phyloP scores from a whole-genome alignment of 1,140 invertebrate genomes.

The Zaprionus tsacasi region DNA sequence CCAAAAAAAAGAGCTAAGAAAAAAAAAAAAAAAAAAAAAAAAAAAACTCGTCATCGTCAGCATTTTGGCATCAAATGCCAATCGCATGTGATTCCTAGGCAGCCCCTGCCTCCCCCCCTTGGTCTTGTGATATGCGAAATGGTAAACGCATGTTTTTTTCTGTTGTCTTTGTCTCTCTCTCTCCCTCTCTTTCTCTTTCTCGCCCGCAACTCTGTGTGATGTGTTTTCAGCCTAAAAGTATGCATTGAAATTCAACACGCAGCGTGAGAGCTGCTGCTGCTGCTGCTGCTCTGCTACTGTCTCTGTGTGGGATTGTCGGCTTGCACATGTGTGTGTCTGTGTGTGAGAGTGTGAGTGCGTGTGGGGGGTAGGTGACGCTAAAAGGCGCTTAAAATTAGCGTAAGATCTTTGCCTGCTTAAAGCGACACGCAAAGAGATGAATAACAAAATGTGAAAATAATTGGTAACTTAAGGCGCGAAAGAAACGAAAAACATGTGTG shows the following conservation, averaged over 20 bases:
- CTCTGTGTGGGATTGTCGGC: not conserved
- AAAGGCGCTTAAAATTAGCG: conserved; percentile 72
- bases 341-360: not conserved
- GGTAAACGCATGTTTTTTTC: conserved; percentile 79
- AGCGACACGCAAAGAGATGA: conserved; percentile 39
- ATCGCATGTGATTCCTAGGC: conserved; percentile 75
- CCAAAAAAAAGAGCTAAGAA: conserved; percentile 28
- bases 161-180: conserved; percentile 32
- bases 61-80: conserved; percentile 77
- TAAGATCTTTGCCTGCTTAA: conserved; percentile 70
- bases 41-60: conserved; percentile 75
- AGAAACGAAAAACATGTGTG: not conserved
- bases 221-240: conserved; percentile 68
- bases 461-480: conserved; percentile 16
- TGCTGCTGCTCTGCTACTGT: not conserved
- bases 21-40: conserved; percentile 32
- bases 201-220: conserved; percentile 4
- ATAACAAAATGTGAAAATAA: conserved; percentile 40
- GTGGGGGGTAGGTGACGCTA: not conserved
- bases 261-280: conserved; percentile 46
- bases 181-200: not conserved
- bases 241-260: conserved; percentile 81
- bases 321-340: not conserved
- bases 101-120: not conserved
- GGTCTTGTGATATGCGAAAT: conserved; percentile 65